phyloP scores from a whole-genome alignment of 1,140 invertebrate genomes.

The Rhyzopertha dominica region DNA sequence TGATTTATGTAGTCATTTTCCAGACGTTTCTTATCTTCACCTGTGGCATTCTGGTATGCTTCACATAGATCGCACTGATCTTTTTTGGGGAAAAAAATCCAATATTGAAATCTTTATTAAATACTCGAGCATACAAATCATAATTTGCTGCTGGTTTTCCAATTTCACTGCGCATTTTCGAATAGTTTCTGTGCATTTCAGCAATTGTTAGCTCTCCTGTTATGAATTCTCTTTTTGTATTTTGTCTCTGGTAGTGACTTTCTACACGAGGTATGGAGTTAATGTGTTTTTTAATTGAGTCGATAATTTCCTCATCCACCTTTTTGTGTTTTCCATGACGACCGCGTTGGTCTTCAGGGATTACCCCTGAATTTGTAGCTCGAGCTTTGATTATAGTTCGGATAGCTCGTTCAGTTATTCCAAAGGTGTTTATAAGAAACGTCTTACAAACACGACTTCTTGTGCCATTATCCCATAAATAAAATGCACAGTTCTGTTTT shows the following conservation, averaged over 20 bases:
- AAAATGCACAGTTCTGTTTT: slow-evolving; percentile 26
- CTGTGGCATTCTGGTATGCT: slow-evolving; percentile 32
- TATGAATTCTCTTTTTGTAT: slow-evolving; percentile 37
- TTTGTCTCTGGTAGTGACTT: slow-evolving; percentile 36
- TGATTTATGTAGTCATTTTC: slow-evolving; percentile 30
- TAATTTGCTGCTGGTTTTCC: slow-evolving; percentile 14
- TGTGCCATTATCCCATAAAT: slow-evolving; percentile 19
- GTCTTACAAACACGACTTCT: slow-evolving; percentile 24
- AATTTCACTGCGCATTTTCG: slow-evolving; percentile 18
- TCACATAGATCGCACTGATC: slow-evolving; percentile 41
- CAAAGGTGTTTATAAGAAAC: slow-evolving; percentile 26
- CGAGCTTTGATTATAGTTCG: slow-evolving; percentile 21
- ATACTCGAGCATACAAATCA: slow-evolving; percentile 23
- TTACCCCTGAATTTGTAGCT: slow-evolving; percentile 12
- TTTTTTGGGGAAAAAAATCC: slow-evolving; percentile 42
- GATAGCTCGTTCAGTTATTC: slow-evolving; percentile 24
- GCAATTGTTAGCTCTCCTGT: slow-evolving; percentile 35
- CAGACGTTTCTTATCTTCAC: slow-evolving; percentile 25
- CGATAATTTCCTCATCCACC: slow-evolving; percentile 21
- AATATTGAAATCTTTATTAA: slow-evolving; percentile 40
- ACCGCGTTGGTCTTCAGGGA: slow-evolving; percentile 24
- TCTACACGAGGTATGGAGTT: slow-evolving; percentile 35
- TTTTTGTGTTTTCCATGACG: slow-evolving; percentile 22
- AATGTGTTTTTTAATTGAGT: slow-evolving; percentile 28
- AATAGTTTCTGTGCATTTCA: slow-evolving; percentile 37